These are phyloP conservation scores for Poeciliopsis occidentalis DNA, from an alignment of 2,113 vertebrate species.

Conservation along the genomic window DNA sequence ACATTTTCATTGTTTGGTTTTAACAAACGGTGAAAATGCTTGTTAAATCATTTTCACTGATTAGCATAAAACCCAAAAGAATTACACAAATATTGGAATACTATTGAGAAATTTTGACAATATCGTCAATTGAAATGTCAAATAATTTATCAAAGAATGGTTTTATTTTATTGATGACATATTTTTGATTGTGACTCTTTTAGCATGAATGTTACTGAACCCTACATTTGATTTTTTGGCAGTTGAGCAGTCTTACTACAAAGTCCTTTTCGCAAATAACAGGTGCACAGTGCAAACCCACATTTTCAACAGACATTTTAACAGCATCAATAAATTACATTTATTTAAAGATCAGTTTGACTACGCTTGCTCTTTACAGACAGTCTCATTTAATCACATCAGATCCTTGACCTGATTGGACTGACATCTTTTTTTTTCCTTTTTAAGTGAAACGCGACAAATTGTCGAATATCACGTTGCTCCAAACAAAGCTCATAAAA, in stretches of 20 bases:
- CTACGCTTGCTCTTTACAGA: background rate
- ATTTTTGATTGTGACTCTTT: background rate
- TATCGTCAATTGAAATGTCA: no score
- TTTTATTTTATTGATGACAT: background rate
- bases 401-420: constrained; percentile 30
- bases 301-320: constrained; percentile 14
- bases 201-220: background rate
- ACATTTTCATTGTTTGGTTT: no score
- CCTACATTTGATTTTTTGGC: constrained; percentile 4
- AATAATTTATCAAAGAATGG: background rate
- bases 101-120: no score
- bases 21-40: no score
- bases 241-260: constrained; percentile 54
- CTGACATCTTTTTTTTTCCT: constrained; percentile 2
- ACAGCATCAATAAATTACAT: constrained; percentile 47
- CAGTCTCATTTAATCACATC: constrained; percentile 26
- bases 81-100: no score
- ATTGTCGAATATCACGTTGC: constrained; percentile 21
- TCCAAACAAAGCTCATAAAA: constrained; percentile 26
- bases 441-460: constrained; percentile 7
- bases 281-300: constrained; percentile 20
- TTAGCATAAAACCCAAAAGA: background rate
- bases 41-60: no score
- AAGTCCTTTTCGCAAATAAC: constrained; percentile 28
- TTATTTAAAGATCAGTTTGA: constrained; percentile 2